Evolutionary conservation across 2,797 vertebrate species (phyloP).

Genomic region (Gallinago solitaria): DNA sequence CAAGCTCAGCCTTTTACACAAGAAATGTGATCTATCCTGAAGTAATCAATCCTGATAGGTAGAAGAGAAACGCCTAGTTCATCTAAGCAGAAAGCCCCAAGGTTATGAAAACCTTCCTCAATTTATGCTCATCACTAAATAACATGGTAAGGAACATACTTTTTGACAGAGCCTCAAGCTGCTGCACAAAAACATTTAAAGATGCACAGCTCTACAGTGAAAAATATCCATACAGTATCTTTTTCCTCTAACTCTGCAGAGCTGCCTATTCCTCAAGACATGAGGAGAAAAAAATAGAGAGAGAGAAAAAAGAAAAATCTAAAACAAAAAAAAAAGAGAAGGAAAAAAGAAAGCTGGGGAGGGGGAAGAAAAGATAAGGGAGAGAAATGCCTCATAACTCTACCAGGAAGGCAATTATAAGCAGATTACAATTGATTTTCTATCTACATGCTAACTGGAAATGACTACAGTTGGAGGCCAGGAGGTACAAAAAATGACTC

Average conservation of each 20-base stretch:
- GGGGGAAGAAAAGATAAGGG: fast-evolving
- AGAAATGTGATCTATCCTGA: constrained; percentile 2
- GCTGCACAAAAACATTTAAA: neutral
- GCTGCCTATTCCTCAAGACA: neutral
- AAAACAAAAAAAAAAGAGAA: neutral
- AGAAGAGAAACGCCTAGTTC: constrained; percentile 1
- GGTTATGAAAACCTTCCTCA: neutral
- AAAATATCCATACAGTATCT: neutral
- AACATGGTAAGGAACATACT: neutral
- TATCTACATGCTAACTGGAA: constrained; percentile 15
- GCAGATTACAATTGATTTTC: constrained; percentile 45
- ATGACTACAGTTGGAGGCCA: neutral
- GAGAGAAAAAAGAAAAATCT: neutral
- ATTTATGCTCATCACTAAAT: neutral
- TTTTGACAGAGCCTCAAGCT: constrained; percentile 32
- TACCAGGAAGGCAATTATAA: constrained; percentile 18
- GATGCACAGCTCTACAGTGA: neutral
- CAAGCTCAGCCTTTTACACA: neutral
- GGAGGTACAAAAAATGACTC: neutral
- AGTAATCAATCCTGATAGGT: constrained; percentile 8
- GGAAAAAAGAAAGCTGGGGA: fast-evolving
- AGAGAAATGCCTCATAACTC: neutral
- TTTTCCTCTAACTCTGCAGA: neutral
- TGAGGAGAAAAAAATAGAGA: neutral
- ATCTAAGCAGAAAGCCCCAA: constrained; percentile 24